A percentile compares a stretch with the other conserved stretches of the same genome.
Evolutionary conservation across 1,140 invertebrate genomes (phyloP).

Genomic region (Habropoda laboriosa): DNA sequence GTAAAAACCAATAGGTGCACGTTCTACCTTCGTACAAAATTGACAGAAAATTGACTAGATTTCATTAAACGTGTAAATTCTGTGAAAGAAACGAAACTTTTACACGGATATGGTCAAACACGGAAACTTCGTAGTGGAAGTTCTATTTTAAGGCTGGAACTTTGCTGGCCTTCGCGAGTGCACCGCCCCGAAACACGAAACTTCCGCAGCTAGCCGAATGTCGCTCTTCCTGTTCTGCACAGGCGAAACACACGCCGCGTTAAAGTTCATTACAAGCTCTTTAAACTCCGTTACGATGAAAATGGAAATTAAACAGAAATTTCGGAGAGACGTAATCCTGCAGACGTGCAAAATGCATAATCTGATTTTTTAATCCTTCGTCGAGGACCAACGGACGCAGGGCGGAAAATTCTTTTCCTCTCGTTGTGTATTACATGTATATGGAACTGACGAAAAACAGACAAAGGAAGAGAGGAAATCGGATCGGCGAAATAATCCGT

Average conservation of each 20-base stretch:
- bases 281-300: not conserved
- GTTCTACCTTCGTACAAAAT: no score
- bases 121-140: conserved; percentile 23
- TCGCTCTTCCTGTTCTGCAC: conserved; percentile 56
- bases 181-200: conserved; percentile 73
- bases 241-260: not conserved
- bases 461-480: conserved; percentile 28
- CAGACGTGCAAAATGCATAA: no score
- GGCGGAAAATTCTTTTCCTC: conserved; percentile 14
- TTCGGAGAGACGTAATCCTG: no score
- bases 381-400: conserved; percentile 22
- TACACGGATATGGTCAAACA: conserved; percentile 3
- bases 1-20: not conserved
- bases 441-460: not conserved
- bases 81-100: not conserved
- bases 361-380: not conserved
- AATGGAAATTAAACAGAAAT: no score
- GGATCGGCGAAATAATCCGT: conserved; percentile 39
- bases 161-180: conserved; percentile 53
- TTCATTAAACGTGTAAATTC: not conserved
- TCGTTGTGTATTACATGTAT: no score
- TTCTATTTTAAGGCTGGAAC: conserved; percentile 51
- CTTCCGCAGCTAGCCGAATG: conserved; percentile 72
- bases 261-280: not conserved
- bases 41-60: not conserved